Evolutionary conservation across 2,113 vertebrate species (phyloP), one percentile per base, ranked within the genome.

Genomic region (Bos taurus): DNA sequence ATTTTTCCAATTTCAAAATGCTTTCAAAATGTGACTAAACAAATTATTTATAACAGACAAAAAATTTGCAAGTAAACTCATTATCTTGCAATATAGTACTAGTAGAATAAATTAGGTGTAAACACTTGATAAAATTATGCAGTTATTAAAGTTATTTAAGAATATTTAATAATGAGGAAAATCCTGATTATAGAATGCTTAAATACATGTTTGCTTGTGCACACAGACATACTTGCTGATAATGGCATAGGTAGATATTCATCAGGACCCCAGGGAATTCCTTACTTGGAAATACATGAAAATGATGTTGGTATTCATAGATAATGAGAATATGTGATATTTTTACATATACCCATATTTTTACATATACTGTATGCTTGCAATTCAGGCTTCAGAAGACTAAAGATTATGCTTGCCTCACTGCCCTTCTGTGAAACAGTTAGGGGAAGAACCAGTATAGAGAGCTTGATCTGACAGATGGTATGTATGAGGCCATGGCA

Each of bases 91-190:
- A 6, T 64, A 60, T 11, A 25, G 4, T 33, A 84, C 30, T 84
- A 74, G 19, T 80, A 94, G 84, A 91, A 85, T 95, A 23, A 97
- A 88, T 82, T 83, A 40, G 13, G 10, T 86, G 6, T 94, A 92
- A 92, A 17, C 33, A 59, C 83, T 94, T 56, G 28, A 88, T 95
- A 30, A 91, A 89, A 80, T 78, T 86, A 59, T 82, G 30, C 3
- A 92, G 11, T 43, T 62, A 87, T 88, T 16, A 88, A 62, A 48
- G 8, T 71, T 84, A 40, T 59, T 92, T 71, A 62, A 93, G 54
- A 77, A 77, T 87, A 84, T 30, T 93, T 91, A 83, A 48, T 94
- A 77, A 91, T 91, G 13, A 98, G 26, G 25, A 87, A 96, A 74
- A 81, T 85, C 7, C 46, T 48, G 87, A 30, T 74, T 40, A 23